phyloP scores from a whole-genome alignment of 2,113 vertebrate species.

The Morphnarchus princeps region DNA sequence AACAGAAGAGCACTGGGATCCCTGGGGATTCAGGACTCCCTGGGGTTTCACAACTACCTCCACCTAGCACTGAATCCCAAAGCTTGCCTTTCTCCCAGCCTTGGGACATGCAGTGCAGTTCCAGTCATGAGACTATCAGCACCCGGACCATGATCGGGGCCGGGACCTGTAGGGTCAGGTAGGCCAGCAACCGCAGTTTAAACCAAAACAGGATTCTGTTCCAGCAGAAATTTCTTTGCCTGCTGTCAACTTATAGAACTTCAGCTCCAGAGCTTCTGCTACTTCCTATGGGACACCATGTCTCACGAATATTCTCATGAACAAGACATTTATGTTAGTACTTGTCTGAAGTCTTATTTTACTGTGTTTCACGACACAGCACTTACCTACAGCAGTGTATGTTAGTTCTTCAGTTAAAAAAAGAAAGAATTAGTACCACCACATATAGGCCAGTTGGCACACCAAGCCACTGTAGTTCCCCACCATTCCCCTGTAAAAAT shows the following conservation, averaged over 20 bases:
- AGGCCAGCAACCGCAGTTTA: background rate
- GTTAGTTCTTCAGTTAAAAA: background rate
- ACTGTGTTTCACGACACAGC: background rate
- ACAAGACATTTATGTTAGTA: background rate
- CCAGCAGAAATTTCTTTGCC: background rate
- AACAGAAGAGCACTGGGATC: background rate
- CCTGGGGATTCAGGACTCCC: background rate
- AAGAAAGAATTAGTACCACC: background rate
- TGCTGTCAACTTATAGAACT: background rate
- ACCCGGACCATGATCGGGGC: background rate
- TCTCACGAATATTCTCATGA: background rate
- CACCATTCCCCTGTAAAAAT: background rate
- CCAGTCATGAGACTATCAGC: accelerated
- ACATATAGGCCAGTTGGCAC: background rate
- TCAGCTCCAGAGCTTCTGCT: background rate
- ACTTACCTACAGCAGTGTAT: background rate
- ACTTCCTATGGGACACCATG: background rate
- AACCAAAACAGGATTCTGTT: background rate
- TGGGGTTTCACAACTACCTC: background rate
- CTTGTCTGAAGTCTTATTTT: background rate
- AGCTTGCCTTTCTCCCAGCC: background rate
- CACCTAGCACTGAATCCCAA: background rate
- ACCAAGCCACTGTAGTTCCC: background rate
- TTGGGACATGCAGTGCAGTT: accelerated
- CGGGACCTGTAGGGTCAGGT: background rate